phyloP scores from a whole-genome alignment of 2,797 vertebrate species.

The Carduelis carduelis region DNA sequence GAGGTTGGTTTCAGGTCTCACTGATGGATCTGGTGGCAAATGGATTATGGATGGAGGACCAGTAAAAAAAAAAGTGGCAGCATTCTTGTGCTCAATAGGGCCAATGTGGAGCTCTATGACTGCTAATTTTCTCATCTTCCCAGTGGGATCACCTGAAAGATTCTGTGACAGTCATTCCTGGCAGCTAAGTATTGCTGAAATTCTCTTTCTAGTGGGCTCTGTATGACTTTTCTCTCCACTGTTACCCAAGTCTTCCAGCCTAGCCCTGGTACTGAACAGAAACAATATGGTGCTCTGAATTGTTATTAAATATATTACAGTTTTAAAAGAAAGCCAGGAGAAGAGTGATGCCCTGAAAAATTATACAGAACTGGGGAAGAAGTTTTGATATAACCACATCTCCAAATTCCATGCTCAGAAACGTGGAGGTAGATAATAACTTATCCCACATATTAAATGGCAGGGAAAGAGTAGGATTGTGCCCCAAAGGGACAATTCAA shows the following conservation, averaged over 20 bases:
- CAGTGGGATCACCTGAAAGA: background rate
- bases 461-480: background rate
- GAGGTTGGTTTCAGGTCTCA: background rate
- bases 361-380: background rate
- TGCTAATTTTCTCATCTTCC: background rate
- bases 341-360: background rate
- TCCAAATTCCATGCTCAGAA: background rate
- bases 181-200: background rate
- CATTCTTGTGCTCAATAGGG: background rate
- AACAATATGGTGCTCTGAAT: background rate
- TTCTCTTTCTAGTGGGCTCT: background rate
- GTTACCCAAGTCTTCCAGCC: background rate
- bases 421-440: background rate
- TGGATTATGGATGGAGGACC: background rate
- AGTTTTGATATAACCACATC: background rate
- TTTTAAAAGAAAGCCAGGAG: background rate
- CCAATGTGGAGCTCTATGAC: background rate
- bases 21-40: background rate
- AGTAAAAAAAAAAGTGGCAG: background rate
- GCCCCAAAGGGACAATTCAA: background rate
- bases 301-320: background rate
- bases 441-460: background rate
- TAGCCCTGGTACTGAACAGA: background rate
- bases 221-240: background rate
- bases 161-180: background rate